Base-by-base conservation (phyloP, 2,888 invertebrate species). In the Didymodactylos carnosus region DNA sequence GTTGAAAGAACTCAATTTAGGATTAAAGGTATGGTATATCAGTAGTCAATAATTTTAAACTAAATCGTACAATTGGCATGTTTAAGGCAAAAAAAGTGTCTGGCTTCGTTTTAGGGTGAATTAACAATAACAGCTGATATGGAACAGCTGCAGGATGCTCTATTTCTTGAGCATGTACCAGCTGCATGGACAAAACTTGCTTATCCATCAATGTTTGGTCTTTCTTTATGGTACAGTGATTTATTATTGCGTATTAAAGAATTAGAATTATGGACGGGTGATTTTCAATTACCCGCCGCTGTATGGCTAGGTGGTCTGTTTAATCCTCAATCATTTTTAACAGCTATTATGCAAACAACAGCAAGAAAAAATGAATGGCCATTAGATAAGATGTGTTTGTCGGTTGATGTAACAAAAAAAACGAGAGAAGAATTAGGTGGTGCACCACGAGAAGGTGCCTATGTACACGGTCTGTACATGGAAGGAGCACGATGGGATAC, bases 291-390 rank as follows among this genome's bases (percentile, higher is more conserved):
- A 75, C 93, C 94, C 41, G 87, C 91, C 1, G 87, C 92, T 2
- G 93, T 95, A 23, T 95, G 95, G 95, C 85, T 95, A 76, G 92
- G 91, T 19, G 95, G 94, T n/a, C 93, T 95, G 84, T 95, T 95
- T 86, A 95, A 95, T 84, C 95, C 94, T 0, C 94, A 95, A 84
- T 93, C 93, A 49, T 87, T 95, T 79, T 85, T 95, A 75, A 95
- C 95, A 0, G 94, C 95, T 70, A 94, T 95, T 79, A 94, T 95
- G 94, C 95, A 95, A 85, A 93, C 92, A 80, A 94, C 94, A 40
- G 94, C 94, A 0, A 87, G 94, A 40, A 88, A 90, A 80, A 91
- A 92, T 82, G 94, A 94, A 82, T 86, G 94, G 79, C 94, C 94
- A 0, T 86, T 95, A 69, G 94, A 95, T 84, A 92, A 94, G 84